Percentiles rank a stretch among this genome's conserved stretches.
Evolutionary conservation across 2,113 vertebrate species (phyloP).

Genomic region (Oenanthe melanoleuca): DNA sequence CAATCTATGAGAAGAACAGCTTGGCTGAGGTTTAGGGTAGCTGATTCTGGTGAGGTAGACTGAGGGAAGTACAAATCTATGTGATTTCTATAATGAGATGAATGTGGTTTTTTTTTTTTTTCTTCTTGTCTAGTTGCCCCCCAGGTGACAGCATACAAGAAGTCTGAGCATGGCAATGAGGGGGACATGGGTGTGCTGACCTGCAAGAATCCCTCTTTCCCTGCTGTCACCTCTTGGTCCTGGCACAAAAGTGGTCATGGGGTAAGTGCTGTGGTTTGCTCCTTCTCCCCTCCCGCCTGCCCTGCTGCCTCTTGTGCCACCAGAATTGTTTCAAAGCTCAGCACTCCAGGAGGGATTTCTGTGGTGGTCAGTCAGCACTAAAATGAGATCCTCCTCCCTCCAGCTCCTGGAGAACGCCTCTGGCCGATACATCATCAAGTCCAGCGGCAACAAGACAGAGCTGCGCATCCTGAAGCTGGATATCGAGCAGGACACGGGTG

Average conservation of each 20-base stretch:
- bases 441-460: constrained; percentile 68
- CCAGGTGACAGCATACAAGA: constrained; percentile 79
- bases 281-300: background rate
- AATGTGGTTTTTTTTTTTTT: background rate
- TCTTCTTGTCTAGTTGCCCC: constrained; percentile 68
- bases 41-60: background rate
- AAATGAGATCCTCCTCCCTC: background rate
- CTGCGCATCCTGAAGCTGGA: constrained; percentile 77
- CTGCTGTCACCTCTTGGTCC: constrained; percentile 45
- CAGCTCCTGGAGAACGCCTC: constrained; percentile 78
- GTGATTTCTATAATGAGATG: fast-evolving
- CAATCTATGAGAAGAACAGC: background rate
- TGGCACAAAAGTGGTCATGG: constrained; percentile 59
- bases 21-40: background rate
- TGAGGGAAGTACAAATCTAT: fast-evolving
- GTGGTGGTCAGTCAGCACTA: background rate
- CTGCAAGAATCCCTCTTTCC: constrained; percentile 82
- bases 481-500: constrained; percentile 75
- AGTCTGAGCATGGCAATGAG: constrained; percentile 87
- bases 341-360: background rate
- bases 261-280: constrained; percentile 1
- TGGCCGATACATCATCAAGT: constrained; percentile 76
- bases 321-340: background rate
- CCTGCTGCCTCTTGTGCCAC: background rate
- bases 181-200: constrained; percentile 75